Conservation (phyloP, 2,797 vertebrate species). For the Micropoecilia bifurca region DNA sequence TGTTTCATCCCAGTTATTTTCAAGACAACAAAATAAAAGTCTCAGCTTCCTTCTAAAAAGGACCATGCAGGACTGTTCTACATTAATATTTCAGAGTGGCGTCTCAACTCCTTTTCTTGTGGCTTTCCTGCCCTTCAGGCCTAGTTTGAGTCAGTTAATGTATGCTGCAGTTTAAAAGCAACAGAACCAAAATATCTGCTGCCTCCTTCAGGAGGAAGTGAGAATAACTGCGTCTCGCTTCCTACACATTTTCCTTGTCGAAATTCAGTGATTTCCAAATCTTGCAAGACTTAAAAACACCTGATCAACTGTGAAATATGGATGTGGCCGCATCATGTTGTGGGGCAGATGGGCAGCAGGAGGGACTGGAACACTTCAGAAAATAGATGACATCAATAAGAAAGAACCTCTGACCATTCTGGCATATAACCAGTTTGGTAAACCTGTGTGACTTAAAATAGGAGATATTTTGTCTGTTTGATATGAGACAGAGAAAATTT, state of each 20-base stretch:
- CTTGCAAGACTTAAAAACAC: background rate
- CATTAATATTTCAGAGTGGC: background rate
- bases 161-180: constrained; percentile 4
- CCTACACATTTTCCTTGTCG: background rate
- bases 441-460: background rate
- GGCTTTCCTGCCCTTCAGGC: constrained; percentile 16
- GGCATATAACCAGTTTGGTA: background rate
- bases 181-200: constrained; percentile 27
- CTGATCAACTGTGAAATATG: background rate
- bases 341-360: background rate
- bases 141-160: constrained; percentile 1
- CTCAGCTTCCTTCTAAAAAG: constrained; percentile 11
- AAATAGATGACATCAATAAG: background rate
- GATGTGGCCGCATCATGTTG: background rate
- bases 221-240: background rate
- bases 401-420: background rate
- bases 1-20: constrained; percentile 30
- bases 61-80: constrained; percentile 1
- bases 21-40: background rate
- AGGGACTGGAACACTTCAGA: background rate
- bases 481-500: background rate
- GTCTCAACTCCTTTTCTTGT: constrained; percentile 8
- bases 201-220: constrained; percentile 50
- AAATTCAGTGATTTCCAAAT: background rate
- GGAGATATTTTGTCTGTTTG: background rate